Percentiles rank a stretch among this genome's conserved stretches.
phyloP scores from a whole-genome alignment of 2,797 vertebrate genomes.

The Enteromius afrohamiltoni region DNA sequence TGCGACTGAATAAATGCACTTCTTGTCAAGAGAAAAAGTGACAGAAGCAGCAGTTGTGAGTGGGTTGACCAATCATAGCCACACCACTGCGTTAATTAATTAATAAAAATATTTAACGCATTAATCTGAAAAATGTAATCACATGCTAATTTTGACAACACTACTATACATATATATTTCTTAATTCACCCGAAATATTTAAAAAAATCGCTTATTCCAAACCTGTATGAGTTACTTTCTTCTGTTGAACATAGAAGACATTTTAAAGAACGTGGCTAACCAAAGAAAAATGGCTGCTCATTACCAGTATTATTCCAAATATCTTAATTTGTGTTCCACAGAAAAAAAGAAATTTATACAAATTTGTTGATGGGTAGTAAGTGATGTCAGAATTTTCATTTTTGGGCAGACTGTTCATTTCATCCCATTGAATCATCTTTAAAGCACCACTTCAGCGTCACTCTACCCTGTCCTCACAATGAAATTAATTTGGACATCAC shows the following conservation, averaged over 20 bases:
- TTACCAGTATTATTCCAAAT: not conserved
- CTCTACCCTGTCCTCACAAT: not conserved
- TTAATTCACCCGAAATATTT: too few species aligned
- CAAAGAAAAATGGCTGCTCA: not conserved
- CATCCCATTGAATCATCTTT: constrained; percentile 3
- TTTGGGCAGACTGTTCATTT: not conserved
- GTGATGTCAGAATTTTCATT: not conserved
- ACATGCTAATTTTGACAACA: too few species aligned
- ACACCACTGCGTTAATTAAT: too few species aligned
- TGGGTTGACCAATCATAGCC: too few species aligned
- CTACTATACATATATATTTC: too few species aligned
- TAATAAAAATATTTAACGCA: too few species aligned
- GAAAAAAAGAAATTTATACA: not conserved
- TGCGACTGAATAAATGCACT: too few species aligned
- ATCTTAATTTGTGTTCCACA: not conserved
- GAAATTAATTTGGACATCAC: not conserved
- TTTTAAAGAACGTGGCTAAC: not conserved
- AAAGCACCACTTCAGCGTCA: not conserved
- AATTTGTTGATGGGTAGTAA: not conserved
- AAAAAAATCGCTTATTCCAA: not conserved
- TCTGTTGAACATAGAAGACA: not conserved
- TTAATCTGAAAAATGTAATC: too few species aligned
- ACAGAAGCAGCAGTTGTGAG: too few species aligned
- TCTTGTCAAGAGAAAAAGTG: too few species aligned
- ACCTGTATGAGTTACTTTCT: not conserved